These are phyloP conservation scores for Noctuana brunneofusca DNA, from an alignment of 2,888 invertebrate species.

Conservation along the genomic window DNA sequence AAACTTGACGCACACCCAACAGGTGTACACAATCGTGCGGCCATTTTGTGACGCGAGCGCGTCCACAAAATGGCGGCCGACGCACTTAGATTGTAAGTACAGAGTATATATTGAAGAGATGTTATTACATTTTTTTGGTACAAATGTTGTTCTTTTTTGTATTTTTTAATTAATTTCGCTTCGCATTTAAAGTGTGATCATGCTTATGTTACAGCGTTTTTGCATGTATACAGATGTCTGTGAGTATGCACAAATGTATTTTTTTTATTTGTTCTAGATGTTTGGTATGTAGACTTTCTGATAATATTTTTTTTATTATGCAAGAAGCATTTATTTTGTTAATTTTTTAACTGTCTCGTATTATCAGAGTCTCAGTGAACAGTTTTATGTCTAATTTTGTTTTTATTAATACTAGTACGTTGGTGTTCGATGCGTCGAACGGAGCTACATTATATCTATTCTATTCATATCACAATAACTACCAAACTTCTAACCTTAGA, in stretches of 20 bases:
- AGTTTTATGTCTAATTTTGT: slow-evolving; percentile 43
- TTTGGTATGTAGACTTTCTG: slow-evolving; percentile 61
- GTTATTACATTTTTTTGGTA: slow-evolving; percentile 60
- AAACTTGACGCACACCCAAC: slow-evolving; percentile 47
- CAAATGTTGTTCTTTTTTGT: slow-evolving; percentile 68
- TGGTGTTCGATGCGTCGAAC: slow-evolving; percentile 42
- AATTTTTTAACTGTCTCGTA: slow-evolving; percentile 41
- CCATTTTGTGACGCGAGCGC: slow-evolving; percentile 62
- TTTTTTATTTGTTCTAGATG: slow-evolving; percentile 55
- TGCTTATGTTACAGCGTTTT: slow-evolving; percentile 80
- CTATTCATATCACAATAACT: slow-evolving; percentile 43
- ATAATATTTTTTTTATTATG: slow-evolving; percentile 50
- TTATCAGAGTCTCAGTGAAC: slow-evolving; percentile 55
- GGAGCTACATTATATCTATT: slow-evolving; percentile 37
- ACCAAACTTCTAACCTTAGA: slow-evolving; percentile 69
- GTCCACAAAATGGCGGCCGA: slow-evolving; percentile 68
- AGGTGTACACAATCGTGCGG: slow-evolving; percentile 47
- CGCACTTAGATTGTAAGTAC: slow-evolving; percentile 70
- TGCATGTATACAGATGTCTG: slow-evolving; percentile 79
- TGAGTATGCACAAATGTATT: slow-evolving; percentile 81
- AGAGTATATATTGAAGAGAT: slow-evolving; percentile 67
- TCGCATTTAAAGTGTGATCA: slow-evolving; percentile 80
- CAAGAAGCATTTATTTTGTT: slow-evolving; percentile 43
- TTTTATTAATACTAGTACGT: slow-evolving; percentile 45
- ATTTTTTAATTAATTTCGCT: slow-evolving; percentile 68